These are phyloP conservation scores for Triplophysa rosa DNA, from an alignment of 2,113 vertebrate genomes.

Conservation along the genomic window DNA sequence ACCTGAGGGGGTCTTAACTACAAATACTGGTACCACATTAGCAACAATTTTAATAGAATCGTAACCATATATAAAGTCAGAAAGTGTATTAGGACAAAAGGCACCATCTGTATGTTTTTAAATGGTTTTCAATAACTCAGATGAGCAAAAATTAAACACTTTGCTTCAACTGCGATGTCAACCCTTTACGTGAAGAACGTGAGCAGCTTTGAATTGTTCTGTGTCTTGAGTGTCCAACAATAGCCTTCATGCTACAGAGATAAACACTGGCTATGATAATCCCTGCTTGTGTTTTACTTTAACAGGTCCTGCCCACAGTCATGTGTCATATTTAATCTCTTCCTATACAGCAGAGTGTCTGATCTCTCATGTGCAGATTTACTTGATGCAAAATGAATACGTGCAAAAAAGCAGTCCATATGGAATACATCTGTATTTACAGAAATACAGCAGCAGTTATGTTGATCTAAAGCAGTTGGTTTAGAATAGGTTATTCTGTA, in stretches of 20 bases:
- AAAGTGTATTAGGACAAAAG: neutral
- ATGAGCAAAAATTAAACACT: too few relatives aligned
- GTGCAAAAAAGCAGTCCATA: neutral
- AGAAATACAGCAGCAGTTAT: neutral
- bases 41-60: neutral
- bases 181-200: neutral
- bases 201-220: neutral
- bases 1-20: neutral
- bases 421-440: too few relatives aligned
- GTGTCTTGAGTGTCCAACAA: neutral
- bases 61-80: neutral
- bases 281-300: constrained; percentile 44
- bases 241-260: neutral
- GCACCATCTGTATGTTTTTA: neutral
- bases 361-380: neutral
- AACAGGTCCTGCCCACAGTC: constrained; percentile 13
- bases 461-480: constrained; percentile 22
- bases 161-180: too few relatives aligned
- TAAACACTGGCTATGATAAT: constrained; percentile 40
- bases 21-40: neutral
- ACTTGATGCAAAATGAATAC: neutral
- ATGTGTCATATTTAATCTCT: constrained; percentile 27
- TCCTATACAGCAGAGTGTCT: neutral
- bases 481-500: neutral
- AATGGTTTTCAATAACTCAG: too few relatives aligned